phyloP scores from a whole-genome alignment of 2,888 invertebrate genomes.

The Xiphydria camelus region DNA sequence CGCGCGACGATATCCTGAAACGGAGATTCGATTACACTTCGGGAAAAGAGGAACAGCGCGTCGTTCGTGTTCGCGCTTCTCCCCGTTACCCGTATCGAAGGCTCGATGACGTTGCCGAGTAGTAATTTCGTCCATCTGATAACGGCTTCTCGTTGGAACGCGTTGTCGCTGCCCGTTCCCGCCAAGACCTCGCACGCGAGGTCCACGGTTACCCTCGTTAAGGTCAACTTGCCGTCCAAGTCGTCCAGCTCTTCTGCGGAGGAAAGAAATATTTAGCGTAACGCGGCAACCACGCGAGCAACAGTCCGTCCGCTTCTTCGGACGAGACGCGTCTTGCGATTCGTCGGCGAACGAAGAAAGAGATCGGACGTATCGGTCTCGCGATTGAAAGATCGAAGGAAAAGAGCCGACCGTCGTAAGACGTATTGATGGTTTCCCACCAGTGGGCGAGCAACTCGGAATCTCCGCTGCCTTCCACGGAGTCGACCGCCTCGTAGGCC shows the following conservation, averaged over 20 bases:
- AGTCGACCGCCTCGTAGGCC: constrained; percentile 66
- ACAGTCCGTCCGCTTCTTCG: not conserved
- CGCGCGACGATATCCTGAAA: constrained; percentile 6
- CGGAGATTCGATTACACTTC: too few species aligned
- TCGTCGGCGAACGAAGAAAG: not conserved
- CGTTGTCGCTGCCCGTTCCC: constrained; percentile 55
- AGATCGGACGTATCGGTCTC: too few species aligned
- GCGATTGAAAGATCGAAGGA: too few species aligned
- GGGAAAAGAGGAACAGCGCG: not conserved
- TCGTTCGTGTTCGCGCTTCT: not conserved
- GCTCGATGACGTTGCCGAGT: constrained; percentile 57
- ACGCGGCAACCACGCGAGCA: too few species aligned
- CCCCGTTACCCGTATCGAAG: constrained; percentile 38
- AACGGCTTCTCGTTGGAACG: constrained; percentile 60
- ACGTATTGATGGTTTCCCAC: constrained; percentile 44
- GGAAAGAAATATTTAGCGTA: too few species aligned
- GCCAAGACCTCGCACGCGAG: constrained; percentile 59
- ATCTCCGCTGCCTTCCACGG: constrained; percentile 57
- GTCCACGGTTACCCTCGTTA: constrained; percentile 58
- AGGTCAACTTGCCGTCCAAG: constrained; percentile 58
- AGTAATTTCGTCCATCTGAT: constrained; percentile 57
- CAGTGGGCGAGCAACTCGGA: constrained; percentile 47
- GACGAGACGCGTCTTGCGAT: too few species aligned
- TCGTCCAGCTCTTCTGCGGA: constrained; percentile 61
- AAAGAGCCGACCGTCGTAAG: constrained; percentile 40